phyloP scores from a whole-genome alignment of 2,888 invertebrate species.

The Drosophila borborema region DNA sequence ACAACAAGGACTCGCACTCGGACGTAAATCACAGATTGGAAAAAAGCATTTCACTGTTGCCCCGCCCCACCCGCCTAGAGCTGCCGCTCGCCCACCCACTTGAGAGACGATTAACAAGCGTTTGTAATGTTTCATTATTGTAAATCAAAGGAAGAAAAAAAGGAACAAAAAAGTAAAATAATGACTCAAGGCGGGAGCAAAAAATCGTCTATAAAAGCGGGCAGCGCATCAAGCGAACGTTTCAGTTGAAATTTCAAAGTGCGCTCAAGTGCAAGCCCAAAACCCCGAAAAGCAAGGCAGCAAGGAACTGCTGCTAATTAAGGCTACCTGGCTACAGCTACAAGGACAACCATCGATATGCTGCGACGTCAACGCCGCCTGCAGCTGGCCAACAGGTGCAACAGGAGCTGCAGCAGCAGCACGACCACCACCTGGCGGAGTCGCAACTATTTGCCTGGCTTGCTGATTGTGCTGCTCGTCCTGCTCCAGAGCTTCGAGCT shows the following conservation, averaged over 20 bases:
- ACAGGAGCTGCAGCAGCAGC: slow-evolving; percentile 4
- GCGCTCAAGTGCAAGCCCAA: slow-evolving; percentile 45
- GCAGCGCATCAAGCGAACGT: slow-evolving; percentile 52
- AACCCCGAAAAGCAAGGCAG: slow-evolving; percentile 2
- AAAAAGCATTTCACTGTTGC: slow-evolving; percentile 79
- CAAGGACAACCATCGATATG: slow-evolving; percentile 26
- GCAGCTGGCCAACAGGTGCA: slow-evolving; percentile 25
- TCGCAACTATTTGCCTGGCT: slow-evolving; percentile 60
- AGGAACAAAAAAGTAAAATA: slow-evolving; percentile 20
- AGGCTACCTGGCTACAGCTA: slow-evolving; percentile 1
- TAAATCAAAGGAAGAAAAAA: slow-evolving; percentile 50
- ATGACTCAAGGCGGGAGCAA: slow-evolving; percentile 13
- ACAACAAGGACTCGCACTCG: slow-evolving; percentile 32
- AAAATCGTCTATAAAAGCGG: slow-evolving; percentile 70
- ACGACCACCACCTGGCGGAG: slow-evolving; percentile 12
- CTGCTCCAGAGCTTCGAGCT: slow-evolving; percentile 72
- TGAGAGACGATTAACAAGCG: slow-evolving; percentile 75
- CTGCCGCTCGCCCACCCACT: slow-evolving; percentile 25
- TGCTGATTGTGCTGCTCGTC: slow-evolving; percentile 69
- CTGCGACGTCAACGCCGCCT: slow-evolving; percentile 32
- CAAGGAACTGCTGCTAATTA: slow-evolving; percentile 35
- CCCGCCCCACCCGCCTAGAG: neutral
- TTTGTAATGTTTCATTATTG: slow-evolving; percentile 78
- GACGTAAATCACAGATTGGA: slow-evolving; percentile 65
- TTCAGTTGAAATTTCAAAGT: slow-evolving; percentile 77